These are phyloP conservation scores for Lontra canadensis DNA, from an alignment of 2,113 vertebrate species.

Conservation along the genomic window DNA sequence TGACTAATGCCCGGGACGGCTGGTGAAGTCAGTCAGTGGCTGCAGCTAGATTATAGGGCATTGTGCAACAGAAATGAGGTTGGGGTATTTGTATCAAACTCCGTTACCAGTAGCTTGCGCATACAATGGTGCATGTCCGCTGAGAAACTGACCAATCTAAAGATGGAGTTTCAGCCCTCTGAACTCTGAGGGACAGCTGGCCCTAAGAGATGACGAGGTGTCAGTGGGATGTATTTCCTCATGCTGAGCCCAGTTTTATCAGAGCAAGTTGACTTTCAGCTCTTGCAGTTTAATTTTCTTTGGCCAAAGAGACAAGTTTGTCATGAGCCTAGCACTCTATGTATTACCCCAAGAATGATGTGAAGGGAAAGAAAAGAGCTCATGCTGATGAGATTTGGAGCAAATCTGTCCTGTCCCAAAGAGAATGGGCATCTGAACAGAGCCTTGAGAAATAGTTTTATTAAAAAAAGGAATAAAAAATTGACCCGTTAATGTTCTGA, in stretches of 20 bases:
- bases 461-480: slow-evolving; percentile 71
- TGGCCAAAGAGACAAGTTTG: slow-evolving; percentile 73
- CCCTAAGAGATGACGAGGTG: slow-evolving; percentile 42
- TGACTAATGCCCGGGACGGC: slow-evolving; percentile 7
- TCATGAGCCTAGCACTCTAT: slow-evolving; percentile 41
- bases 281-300: slow-evolving; percentile 79
- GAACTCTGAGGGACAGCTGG: slow-evolving; percentile 73
- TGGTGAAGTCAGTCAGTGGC: slow-evolving; percentile 21
- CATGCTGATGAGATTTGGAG: slow-evolving; percentile 66
- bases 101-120: slow-evolving; percentile 14
- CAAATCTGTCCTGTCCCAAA: slow-evolving; percentile 66
- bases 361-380: slow-evolving; percentile 49
- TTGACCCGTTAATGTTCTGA: slow-evolving; percentile 64
- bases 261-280: slow-evolving; percentile 70
- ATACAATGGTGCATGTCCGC: slow-evolving; percentile 55
- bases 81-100: slow-evolving; percentile 52
- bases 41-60: slow-evolving; percentile 30
- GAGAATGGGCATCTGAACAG: slow-evolving; percentile 62
- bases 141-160: slow-evolving; percentile 29
- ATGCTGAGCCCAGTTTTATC: slow-evolving; percentile 70
- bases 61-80: slow-evolving; percentile 60
- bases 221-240: slow-evolving; percentile 67
- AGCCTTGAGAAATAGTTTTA: slow-evolving; percentile 70
- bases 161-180: slow-evolving; percentile 56
- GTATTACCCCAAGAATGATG: slow-evolving; percentile 63